phyloP scores from a whole-genome alignment of 2,888 invertebrate species.

The Tetramorium bicarinatum region DNA sequence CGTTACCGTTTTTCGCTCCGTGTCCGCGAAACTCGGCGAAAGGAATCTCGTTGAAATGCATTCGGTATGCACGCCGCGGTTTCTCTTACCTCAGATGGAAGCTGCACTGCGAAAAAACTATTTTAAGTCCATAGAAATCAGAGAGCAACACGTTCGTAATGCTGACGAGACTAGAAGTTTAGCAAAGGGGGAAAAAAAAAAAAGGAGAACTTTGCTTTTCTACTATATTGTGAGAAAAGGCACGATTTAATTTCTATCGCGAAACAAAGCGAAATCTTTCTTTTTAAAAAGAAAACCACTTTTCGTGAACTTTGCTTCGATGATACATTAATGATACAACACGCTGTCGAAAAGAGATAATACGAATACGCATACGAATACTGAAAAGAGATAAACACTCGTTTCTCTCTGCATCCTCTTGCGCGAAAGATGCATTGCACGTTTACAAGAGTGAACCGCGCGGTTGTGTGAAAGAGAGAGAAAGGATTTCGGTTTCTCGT shows the following conservation, averaged over 20 bases:
- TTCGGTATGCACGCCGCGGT: constrained; percentile 43
- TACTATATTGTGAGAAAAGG: background rate
- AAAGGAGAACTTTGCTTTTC: background rate
- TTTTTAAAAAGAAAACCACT: background rate
- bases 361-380: background rate
- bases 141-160: background rate
- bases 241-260: background rate
- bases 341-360: background rate
- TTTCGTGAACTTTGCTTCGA: background rate
- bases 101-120: background rate
- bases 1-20: constrained; percentile 47
- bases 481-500: constrained; percentile 8
- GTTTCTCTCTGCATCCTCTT: constrained; percentile 10
- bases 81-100: constrained; percentile 15
- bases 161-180: background rate
- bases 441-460: background rate
- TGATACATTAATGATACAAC: background rate
- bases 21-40: constrained; percentile 20
- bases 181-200: background rate
- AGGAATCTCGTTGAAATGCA: constrained; percentile 47
- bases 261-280: background rate
- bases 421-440: background rate
- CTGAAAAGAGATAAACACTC: background rate
- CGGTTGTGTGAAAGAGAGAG: background rate
- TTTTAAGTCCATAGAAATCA: constrained; percentile 20